Conservation (phyloP, 2,113 vertebrate genomes). For the Chaetodon trifascialis region DNA sequence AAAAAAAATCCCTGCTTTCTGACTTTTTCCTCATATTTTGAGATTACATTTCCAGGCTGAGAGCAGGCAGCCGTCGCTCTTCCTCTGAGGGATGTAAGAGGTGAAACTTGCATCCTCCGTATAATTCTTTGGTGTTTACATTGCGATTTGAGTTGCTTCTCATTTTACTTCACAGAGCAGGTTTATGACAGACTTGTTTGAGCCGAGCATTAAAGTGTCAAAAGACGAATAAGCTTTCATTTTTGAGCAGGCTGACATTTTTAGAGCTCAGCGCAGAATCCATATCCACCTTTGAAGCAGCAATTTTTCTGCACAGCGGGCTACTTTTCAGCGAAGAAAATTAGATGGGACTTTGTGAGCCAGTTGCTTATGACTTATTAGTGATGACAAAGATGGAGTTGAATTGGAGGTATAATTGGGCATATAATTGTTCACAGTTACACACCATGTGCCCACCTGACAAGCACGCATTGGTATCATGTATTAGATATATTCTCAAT, state of each 20-base stretch:
- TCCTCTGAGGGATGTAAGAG: neutral
- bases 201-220: slow-evolving; percentile 51
- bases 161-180: slow-evolving; percentile 25
- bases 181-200: slow-evolving; percentile 33
- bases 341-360: slow-evolving; percentile 5
- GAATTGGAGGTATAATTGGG: slow-evolving; percentile 23
- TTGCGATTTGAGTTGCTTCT: slow-evolving; percentile 31
- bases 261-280: slow-evolving; percentile 19
- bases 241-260: slow-evolving; percentile 24
- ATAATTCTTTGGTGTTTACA: slow-evolving; percentile 44
- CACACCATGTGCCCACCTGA: slow-evolving; percentile 7
- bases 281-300: slow-evolving; percentile 30
- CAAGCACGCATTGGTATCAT: neutral
- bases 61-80: neutral
- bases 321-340: slow-evolving; percentile 5
- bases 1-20: too few relatives aligned
- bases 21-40: neutral
- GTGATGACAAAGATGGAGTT: neutral
- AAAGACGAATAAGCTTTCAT: slow-evolving; percentile 33
- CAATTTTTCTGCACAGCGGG: slow-evolving; percentile 25
- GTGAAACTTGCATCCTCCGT: slow-evolving; percentile 5
- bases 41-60: neutral
- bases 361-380: slow-evolving; percentile 11
- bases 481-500: neutral
- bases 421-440: slow-evolving; percentile 23